Percentiles rank a stretch among this genome's conserved stretches.
These are phyloP conservation scores for Lycodopsis pacificus DNA, from an alignment of 2,797 vertebrate genomes.

Conservation along the genomic window DNA sequence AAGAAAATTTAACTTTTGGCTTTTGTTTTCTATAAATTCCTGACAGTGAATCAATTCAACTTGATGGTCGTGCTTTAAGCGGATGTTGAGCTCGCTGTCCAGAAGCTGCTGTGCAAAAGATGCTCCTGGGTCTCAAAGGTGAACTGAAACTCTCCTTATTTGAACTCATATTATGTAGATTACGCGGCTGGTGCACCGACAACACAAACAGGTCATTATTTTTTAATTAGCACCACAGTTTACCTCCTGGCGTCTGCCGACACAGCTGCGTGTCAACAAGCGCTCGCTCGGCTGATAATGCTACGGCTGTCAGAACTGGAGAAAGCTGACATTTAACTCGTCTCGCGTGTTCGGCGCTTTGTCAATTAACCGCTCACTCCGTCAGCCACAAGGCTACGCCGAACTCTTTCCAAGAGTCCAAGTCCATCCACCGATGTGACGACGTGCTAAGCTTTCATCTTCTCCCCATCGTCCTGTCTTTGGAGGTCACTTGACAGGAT, in stretches of 20 bases:
- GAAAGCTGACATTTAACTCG: conserved; percentile 40
- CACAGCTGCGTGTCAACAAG: conserved; percentile 59
- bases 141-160: conserved; percentile 1
- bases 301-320: conserved; percentile 27
- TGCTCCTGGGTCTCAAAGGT: neutral
- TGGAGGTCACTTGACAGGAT: neutral
- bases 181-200: conserved; percentile 39
- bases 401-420: neutral
- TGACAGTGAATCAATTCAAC: neutral
- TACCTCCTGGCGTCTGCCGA: conserved; percentile 37
- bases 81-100: neutral
- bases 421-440: neutral
- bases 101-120: neutral
- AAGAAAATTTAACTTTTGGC: too few relatives aligned
- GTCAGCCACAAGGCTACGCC: neutral
- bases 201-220: conserved; percentile 61
- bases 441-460: conserved; percentile 6
- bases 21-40: neutral
- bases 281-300: conserved; percentile 48
- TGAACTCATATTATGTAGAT: conserved; percentile 43
- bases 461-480: neutral
- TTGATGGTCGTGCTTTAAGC: neutral
- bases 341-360: neutral
- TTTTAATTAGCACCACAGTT: conserved; percentile 54
- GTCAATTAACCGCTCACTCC: conserved; percentile 7